Percentiles rank a stretch among this genome's conserved stretches.
phyloP scores from a whole-genome alignment of 2,888 invertebrate species.

The Xylota sylvarum region DNA sequence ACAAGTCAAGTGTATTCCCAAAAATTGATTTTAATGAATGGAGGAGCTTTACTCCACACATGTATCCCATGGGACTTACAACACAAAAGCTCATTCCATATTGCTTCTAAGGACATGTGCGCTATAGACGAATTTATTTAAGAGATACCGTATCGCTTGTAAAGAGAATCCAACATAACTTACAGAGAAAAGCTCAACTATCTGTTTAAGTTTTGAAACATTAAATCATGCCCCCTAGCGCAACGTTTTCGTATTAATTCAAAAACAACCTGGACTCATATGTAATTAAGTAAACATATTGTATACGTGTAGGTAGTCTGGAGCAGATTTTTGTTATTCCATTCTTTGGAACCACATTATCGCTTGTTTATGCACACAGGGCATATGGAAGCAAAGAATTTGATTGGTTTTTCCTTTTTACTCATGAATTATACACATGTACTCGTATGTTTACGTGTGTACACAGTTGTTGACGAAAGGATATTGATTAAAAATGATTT shows the following conservation, averaged over 20 bases:
- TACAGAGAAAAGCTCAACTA: background rate
- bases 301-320: background rate
- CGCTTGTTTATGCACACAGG: slow-evolving; percentile 2
- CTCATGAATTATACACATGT: background rate
- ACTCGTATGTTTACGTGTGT: background rate
- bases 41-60: slow-evolving; percentile 59
- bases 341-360: slow-evolving; percentile 3
- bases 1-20: slow-evolving; percentile 3
- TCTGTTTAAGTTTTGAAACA: background rate
- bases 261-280: slow-evolving; percentile 11
- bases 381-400: background rate
- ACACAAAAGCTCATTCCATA: slow-evolving; percentile 35
- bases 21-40: slow-evolving; percentile 65
- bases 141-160: background rate
- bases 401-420: background rate
- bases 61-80: slow-evolving; percentile 23
- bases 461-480: background rate
- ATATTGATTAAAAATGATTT: background rate
- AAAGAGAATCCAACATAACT: slow-evolving; percentile 6
- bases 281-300: slow-evolving; percentile 13
- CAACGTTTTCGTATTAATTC: slow-evolving; percentile 10
- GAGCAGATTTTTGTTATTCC: background rate
- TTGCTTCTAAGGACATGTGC: slow-evolving; percentile 32
- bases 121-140: slow-evolving; percentile 1
- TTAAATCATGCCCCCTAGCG: background rate